Percentiles rank a stretch among this genome's conserved stretches.
These are phyloP conservation scores for Rhagium mordax DNA, from an alignment of 2,888 invertebrate genomes.

Conservation along the genomic window DNA sequence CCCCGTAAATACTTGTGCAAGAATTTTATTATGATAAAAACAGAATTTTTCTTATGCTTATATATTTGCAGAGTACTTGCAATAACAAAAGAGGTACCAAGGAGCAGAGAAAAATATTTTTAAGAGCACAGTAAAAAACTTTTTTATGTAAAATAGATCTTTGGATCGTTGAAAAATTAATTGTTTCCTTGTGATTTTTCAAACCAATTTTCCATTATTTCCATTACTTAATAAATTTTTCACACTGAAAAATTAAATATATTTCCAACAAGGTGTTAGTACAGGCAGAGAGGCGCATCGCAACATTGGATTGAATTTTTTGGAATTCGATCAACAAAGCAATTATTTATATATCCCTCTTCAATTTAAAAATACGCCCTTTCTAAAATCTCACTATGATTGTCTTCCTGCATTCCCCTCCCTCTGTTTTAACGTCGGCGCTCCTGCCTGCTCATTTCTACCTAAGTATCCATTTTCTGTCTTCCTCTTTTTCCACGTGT, in stretches of 20 bases:
- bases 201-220: too few relatives aligned
- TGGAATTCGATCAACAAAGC: not conserved
- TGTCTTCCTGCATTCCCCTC: not conserved
- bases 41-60: not conserved
- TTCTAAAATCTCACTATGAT: not conserved
- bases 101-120: too few relatives aligned
- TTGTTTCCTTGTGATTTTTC: too few relatives aligned
- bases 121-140: too few relatives aligned
- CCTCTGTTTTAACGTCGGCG: not conserved
- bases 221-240: too few relatives aligned
- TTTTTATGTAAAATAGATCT: too few relatives aligned
- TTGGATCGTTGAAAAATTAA: too few relatives aligned
- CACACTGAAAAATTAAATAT: too few relatives aligned
- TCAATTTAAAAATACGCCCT: not conserved
- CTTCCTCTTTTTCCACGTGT: conserved; percentile 6
- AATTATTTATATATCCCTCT: not conserved
- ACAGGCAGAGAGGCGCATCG: too few relatives aligned
- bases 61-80: not conserved
- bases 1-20: not conserved
- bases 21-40: not conserved
- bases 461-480: not conserved
- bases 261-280: too few relatives aligned
- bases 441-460: not conserved
- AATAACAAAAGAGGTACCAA: too few relatives aligned
- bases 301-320: too few relatives aligned